A percentile compares a stretch with the other conserved stretches of the same genome.
Conservation (phyloP, 1,140 invertebrate genomes). For the Antheraea mylitta region DNA sequence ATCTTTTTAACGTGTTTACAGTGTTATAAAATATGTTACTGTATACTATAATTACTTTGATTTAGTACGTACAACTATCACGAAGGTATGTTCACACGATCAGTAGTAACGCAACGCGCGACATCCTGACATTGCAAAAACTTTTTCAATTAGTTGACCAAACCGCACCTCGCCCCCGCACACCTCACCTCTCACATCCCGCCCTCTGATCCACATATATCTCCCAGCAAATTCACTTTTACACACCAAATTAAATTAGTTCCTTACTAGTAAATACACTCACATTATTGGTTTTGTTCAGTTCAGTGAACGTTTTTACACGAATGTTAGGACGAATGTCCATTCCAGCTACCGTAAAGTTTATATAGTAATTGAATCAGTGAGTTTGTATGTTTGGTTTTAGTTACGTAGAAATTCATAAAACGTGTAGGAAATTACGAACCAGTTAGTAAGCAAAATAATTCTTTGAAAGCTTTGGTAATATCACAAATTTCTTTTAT, state of each 20-base stretch:
- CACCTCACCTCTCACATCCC: background rate
- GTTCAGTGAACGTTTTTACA: background rate
- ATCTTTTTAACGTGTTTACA: too few species aligned
- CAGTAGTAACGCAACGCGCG: constrained; percentile 13
- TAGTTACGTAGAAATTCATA: too few species aligned
- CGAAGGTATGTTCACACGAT: constrained; percentile 27
- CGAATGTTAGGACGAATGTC: background rate
- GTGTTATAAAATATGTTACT: too few species aligned
- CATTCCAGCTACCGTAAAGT: background rate
- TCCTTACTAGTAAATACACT: constrained; percentile 30
- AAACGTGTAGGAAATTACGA: too few species aligned
- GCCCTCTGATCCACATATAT: constrained; percentile 20
- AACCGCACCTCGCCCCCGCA: constrained; percentile 24
- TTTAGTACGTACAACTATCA: too few species aligned
- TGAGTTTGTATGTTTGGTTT: too few species aligned
- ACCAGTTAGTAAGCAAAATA: too few species aligned
- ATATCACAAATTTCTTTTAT: too few species aligned
- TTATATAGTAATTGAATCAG: too few species aligned
- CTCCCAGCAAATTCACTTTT: constrained; percentile 34
- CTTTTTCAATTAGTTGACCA: constrained; percentile 68
- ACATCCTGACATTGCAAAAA: constrained; percentile 29
- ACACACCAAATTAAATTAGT: constrained; percentile 64
- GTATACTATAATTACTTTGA: too few species aligned
- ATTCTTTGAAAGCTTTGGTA: too few species aligned
- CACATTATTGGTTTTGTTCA: background rate